Percentiles rank a stretch among this genome's conserved stretches.
Conservation (phyloP, 2,113 vertebrate species). For the Sphyrna mokarran region DNA sequence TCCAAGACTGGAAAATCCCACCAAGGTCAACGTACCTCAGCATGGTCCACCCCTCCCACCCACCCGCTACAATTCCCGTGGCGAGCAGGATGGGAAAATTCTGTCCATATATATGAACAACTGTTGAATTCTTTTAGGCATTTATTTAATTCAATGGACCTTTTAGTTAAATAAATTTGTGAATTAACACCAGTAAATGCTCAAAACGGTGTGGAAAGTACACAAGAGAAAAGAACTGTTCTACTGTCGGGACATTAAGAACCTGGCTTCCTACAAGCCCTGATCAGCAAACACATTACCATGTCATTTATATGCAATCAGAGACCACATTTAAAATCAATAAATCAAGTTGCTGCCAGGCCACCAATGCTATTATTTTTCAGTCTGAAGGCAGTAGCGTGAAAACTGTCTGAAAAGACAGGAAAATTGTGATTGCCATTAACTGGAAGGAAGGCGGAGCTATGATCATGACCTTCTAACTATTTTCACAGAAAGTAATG, state of each 20-base stretch:
- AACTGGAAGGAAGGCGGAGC: background rate
- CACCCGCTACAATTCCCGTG: no score
- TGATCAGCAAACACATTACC: slow-evolving; percentile 28
- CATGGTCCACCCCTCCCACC: no score
- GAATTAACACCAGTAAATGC: background rate
- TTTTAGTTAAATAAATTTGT: slow-evolving; percentile 1
- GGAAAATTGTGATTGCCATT: background rate
- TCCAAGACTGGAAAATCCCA: no score
- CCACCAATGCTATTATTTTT: slow-evolving; percentile 19
- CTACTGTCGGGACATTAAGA: background rate
- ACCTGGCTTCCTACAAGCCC: background rate
- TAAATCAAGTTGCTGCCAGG: slow-evolving; percentile 21
- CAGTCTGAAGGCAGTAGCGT: slow-evolving; percentile 9
- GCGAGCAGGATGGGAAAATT: no score
- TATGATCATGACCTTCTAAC: background rate
- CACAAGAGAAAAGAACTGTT: background rate
- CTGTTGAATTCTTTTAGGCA: background rate
- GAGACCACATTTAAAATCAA: slow-evolving; percentile 23
- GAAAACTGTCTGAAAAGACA: slow-evolving; percentile 19
- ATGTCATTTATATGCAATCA: slow-evolving; percentile 31
- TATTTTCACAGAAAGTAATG: background rate
- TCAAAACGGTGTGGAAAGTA: slow-evolving; percentile 4
- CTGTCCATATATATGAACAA: background rate
- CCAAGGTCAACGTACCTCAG: no score
- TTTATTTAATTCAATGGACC: background rate